Base-by-base conservation (phyloP, 1,140 invertebrate species). In the Globodera rostochiensis region DNA sequence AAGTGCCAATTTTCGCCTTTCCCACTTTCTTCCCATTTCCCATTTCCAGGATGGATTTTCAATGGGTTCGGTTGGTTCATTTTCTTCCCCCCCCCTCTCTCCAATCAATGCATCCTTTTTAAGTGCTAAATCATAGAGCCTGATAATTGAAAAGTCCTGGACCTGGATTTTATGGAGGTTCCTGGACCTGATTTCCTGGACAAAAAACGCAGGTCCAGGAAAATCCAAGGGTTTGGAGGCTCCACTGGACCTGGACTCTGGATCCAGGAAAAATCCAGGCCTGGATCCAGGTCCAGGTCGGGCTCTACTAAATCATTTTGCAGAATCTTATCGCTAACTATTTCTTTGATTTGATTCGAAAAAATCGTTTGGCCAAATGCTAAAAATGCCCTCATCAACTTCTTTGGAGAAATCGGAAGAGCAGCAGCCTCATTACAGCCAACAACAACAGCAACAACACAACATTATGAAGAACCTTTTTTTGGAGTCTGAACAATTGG, bases 1-100 rank as follows among this genome's bases (percentile, higher is more conserved):
- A 71, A 71, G 69, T 71, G 69, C 69, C 69, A 71, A 71, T 71
- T 71, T 71, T 71, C 69, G 69, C 69, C 25, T 15, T 36, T 69
- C 66, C 6, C 50, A 50, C 50, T 71, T 71, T 47, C 25, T 64
- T n/a, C 13, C 60, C 60, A 15, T 64, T 64, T 64, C 9, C 46
- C n/a, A n/a, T n/a, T n/a, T n/a, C n/a, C n/a, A 6, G 25, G 69
- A 71, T 36, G 69, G 57, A 60, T 60, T n/a, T 60, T 60, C 15
- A 60, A 15, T 60, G 57, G 57, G 6, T 50, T 50, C 11, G 13
- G 13, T 60, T 19, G 57, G 57, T 19, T 60, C 13, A 19, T 60
- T 36, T 60, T 60, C 15, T 60, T 60, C 11, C 57, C 15, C 25
- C 15, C 19, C 57, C 19, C 15, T 15, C 15, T 13, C 19, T 19